Conservation (phyloP, 37 sponge, comb jelly and placozoan species). For the Bolinopsis microptera region DNA sequence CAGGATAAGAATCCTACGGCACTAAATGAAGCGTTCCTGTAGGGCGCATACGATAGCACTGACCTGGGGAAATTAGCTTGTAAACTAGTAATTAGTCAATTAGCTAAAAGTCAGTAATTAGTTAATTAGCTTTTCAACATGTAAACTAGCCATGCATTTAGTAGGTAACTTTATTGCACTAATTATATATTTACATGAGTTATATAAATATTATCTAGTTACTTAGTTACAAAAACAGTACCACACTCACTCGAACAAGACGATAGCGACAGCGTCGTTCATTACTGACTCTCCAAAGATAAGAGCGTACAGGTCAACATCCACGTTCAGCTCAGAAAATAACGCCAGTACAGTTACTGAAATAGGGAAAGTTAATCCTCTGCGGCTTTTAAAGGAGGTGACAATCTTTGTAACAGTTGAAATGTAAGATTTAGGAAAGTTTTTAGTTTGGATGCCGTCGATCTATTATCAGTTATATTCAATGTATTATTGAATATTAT, state of each 20-base stretch:
- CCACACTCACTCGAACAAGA: conserved; percentile 70
- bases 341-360: conserved; percentile 94
- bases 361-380: background rate
- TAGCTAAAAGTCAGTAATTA: too few relatives aligned
- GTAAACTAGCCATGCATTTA: too few relatives aligned
- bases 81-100: background rate
- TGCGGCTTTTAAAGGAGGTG: background rate
- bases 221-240: background rate
- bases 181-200: too few relatives aligned
- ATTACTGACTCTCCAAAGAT: conserved; percentile 99
- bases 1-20: conserved; percentile 68
- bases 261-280: conserved; percentile 99
- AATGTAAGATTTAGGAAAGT: too few relatives aligned
- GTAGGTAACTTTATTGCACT: too few relatives aligned
- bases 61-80: background rate
- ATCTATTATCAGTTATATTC: too few relatives aligned
- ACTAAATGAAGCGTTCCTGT: conserved; percentile 23
- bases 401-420: too few relatives aligned
- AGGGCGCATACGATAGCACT: conserved; percentile 26
- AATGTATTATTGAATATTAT: too few relatives aligned
- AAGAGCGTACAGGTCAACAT: conserved; percentile 88
- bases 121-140: too few relatives aligned
- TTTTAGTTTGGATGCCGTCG: too few relatives aligned
- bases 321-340: conserved; percentile 94
- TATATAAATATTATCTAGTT: too few relatives aligned